Conservation (phyloP, 2,888 invertebrate species). For the Syrphus vitripennis region DNA sequence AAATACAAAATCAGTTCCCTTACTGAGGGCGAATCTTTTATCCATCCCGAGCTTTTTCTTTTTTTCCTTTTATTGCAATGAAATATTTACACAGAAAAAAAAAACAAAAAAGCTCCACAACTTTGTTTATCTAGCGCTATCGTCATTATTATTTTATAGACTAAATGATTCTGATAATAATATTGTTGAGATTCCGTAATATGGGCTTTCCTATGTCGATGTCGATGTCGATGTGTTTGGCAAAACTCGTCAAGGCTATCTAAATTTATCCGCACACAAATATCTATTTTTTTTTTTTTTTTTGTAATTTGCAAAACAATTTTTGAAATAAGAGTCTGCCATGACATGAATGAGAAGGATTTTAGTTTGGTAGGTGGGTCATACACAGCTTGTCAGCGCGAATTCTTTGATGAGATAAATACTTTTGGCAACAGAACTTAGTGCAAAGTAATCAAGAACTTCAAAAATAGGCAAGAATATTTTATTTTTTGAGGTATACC, state of each 20-base stretch:
- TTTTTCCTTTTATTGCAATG: constrained; percentile 35
- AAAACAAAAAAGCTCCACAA: constrained; percentile 47
- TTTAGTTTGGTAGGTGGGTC: neutral
- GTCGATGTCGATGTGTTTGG: constrained; percentile 35
- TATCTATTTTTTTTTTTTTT: neutral
- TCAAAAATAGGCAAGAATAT: neutral
- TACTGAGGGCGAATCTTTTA: constrained; percentile 3
- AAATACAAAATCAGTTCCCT: constrained; percentile 40
- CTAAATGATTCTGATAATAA: constrained; percentile 31
- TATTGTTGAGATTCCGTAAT: constrained; percentile 39
- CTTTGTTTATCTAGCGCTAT: constrained; percentile 46
- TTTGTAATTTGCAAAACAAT: constrained; percentile 5
- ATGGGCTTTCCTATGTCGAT: neutral
- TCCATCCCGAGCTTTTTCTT: constrained; percentile 59
- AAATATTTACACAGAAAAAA: constrained; percentile 17
- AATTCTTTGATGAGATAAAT: neutral
- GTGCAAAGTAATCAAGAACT: neutral
- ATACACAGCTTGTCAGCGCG: neutral
- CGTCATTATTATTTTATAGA: constrained; percentile 44
- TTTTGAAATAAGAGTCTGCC: constrained; percentile 31
- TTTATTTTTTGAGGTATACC: neutral
- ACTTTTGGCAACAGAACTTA: constrained; percentile 3
- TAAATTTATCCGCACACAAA: constrained; percentile 49
- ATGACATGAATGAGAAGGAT: constrained; percentile 18
- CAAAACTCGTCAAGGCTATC: constrained; percentile 59